Percentiles rank a stretch among this genome's conserved stretches.
phyloP scores from a whole-genome alignment of 2,113 vertebrate genomes.

The Saiga tatarica region DNA sequence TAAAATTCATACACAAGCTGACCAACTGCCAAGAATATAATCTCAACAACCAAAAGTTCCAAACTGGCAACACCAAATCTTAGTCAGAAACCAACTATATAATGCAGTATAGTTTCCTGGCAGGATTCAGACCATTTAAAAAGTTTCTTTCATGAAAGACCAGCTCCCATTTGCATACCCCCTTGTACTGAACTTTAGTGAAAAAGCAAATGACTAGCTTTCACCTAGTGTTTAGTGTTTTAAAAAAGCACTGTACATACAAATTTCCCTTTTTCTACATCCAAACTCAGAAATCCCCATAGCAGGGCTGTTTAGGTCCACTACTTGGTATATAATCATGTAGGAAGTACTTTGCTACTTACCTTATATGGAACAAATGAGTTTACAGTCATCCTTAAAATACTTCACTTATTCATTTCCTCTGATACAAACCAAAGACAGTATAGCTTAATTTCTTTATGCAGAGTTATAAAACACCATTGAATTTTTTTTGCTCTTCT shows the following conservation, averaged over 20 bases:
- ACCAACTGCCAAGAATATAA: not conserved
- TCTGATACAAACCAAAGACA: not conserved
- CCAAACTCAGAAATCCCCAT: not conserved
- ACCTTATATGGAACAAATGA: not conserved
- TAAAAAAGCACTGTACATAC: not conserved
- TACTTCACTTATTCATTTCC: not conserved
- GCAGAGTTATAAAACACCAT: not conserved
- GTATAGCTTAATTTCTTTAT: not conserved
- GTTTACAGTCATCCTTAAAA: slow-evolving; percentile 8
- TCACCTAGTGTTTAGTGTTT: not conserved
- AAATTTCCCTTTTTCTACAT: slow-evolving; percentile 19
- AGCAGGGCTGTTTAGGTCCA: not conserved
- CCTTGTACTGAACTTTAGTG: slow-evolving; percentile 3
- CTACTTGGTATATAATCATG: not conserved
- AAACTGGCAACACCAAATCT: not conserved
- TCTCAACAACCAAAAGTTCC: not conserved
- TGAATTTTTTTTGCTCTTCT: not conserved
- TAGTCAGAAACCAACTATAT: not conserved
- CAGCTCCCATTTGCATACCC: not conserved
- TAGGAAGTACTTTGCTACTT: not conserved
- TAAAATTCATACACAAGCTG: not conserved
- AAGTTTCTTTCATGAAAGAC: not conserved
- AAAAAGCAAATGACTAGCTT: slow-evolving; percentile 13
- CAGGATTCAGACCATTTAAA: not conserved
- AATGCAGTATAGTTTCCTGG: not conserved